These are phyloP conservation scores for Melanostigma gelatinosum DNA, from an alignment of 2,113 vertebrate genomes.

Conservation along the genomic window DNA sequence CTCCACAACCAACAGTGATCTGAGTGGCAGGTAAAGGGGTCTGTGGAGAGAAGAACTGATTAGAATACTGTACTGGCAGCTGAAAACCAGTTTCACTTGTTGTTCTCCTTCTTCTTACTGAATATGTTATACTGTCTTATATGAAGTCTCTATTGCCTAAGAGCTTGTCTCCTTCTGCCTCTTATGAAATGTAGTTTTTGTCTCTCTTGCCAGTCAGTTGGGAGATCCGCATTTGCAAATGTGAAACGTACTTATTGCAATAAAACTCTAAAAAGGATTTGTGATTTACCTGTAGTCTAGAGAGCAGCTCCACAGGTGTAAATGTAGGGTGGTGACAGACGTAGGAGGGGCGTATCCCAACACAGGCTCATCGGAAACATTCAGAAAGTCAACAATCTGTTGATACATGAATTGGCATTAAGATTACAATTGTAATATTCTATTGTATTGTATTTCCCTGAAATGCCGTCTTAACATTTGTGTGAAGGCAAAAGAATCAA, in stretches of 20 bases:
- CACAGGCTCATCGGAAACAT: constrained; percentile 96
- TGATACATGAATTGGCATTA: constrained; percentile 39
- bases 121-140: neutral
- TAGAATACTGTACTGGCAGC: neutral
- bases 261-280: neutral
- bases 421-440: neutral
- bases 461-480: neutral
- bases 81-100: neutral
- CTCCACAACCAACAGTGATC: constrained; percentile 92
- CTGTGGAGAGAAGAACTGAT: constrained; percentile 74
- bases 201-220: neutral
- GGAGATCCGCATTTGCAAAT: neutral
- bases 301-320: constrained; percentile 97
- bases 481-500: neutral
- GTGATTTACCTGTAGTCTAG: constrained; percentile 91
- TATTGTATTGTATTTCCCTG: neutral
- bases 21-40: constrained; percentile 91
- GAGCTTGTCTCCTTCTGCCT: neutral
- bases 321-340: constrained; percentile 92
- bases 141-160: neutral
- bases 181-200: neutral
- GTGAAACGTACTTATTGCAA: neutral
- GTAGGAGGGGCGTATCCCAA: constrained; percentile 94
- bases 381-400: constrained; percentile 96
- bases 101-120: neutral